Base-by-base conservation (phyloP, 2,888 invertebrate species). In the Drosophila hamatofila region DNA sequence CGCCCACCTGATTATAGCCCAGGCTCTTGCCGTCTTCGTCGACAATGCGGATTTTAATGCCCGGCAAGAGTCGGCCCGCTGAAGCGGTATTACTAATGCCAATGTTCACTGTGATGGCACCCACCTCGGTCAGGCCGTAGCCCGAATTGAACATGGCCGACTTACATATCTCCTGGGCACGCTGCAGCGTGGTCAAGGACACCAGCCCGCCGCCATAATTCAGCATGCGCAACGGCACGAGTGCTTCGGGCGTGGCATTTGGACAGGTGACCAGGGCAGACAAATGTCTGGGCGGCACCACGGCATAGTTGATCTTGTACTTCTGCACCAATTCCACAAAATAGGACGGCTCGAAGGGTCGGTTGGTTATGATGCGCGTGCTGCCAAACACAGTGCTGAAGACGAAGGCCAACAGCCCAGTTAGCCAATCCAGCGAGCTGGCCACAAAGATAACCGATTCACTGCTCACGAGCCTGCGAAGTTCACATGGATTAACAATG, bases 71-170 rank as follows among this genome's bases (percentile, higher is more conserved):
- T 42, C 80, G 67, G 5, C 92, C 92, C 1, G 88, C 91, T 0
- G 91, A 83, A 6, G 73, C 60, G 0, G 61, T 70, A 58, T 87
- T 89, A 21, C 73, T 78, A 1, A 77, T 76, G 5, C 80, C 80
- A 35, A 90, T 48, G 21, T 83, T 85, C 0, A 72, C 37, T 0
- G 88, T 66, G 2, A 88, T 77, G 44, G 62, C 64, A 3, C 88
- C 87, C 9, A 84, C 69, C 69, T 92, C 92, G 3, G 89, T 91
- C 67, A 88, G 74, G 5, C 89, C 91, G 52, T 92, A 92, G 0
- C 72, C 73, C 8, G 83, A 82, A 25, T 75, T 64, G 2, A 92
- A 44, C 48, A 66, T 64, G 7, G 83, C 90, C 6, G 74, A 58
- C 16, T 75, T 77, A 37, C 88, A 81, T 27, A 81, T 67, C 6